Conservation (phyloP, 2,113 vertebrate genomes). For the Accipiter virgatus region DNA sequence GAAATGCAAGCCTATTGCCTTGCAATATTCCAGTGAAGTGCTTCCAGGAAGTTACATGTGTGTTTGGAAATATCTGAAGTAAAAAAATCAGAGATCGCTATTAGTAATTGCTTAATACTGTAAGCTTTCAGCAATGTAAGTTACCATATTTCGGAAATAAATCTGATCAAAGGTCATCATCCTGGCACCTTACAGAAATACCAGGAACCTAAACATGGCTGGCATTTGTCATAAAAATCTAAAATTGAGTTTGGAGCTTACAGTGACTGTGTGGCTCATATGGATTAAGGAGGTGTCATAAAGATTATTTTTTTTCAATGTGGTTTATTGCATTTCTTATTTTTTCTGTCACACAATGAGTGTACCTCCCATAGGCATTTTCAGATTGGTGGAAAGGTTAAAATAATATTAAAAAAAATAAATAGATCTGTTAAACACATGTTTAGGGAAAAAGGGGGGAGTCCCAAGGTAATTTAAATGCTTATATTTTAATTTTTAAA, state of each 20-base stretch:
- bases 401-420: background rate
- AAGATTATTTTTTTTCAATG: background rate
- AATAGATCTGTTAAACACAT: background rate
- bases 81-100: background rate
- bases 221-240: background rate
- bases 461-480: background rate
- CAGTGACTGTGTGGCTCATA: background rate
- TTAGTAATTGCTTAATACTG: background rate
- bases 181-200: background rate
- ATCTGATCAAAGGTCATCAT: background rate
- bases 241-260: background rate
- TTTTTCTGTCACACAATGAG: background rate
- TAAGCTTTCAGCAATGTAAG: background rate
- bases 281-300: background rate
- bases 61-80: background rate
- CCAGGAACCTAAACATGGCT: background rate
- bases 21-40: background rate
- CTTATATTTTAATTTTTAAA: background rate
- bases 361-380: background rate
- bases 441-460: background rate
- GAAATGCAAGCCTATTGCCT: background rate
- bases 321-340: background rate
- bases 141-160: background rate
- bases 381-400: background rate
- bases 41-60: background rate